Percentiles rank a stretch among this genome's conserved stretches.
These are phyloP conservation scores for Biston stratarius DNA, from an alignment of 2,888 invertebrate species.

Conservation along the genomic window DNA sequence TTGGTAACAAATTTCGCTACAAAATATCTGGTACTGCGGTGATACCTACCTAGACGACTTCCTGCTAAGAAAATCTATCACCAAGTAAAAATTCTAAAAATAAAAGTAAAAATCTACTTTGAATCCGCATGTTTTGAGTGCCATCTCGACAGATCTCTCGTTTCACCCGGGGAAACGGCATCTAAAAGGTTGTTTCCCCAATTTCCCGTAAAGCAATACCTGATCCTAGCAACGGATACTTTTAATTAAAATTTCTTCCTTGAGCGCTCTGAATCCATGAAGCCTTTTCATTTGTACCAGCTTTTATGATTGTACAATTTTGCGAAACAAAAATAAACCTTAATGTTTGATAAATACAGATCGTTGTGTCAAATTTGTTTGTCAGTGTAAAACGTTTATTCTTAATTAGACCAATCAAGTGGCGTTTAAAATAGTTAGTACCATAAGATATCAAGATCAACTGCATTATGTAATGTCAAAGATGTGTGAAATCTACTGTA, in stretches of 20 bases:
- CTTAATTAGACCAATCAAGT: constrained; percentile 20
- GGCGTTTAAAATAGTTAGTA: constrained; percentile 4
- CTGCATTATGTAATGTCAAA: neutral
- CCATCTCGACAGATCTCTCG: neutral
- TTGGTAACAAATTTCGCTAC: too few species aligned
- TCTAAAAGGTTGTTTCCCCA: constrained; percentile 5
- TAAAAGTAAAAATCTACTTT: too few species aligned
- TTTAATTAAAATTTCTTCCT: constrained; percentile 53
- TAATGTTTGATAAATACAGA: neutral
- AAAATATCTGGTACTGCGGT: too few species aligned
- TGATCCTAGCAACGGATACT: constrained; percentile 42
- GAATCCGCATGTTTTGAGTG: neutral
- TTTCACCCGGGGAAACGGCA: neutral
- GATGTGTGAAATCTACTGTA: too few species aligned
- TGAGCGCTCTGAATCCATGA: constrained; percentile 51
- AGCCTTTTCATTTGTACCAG: constrained; percentile 45
- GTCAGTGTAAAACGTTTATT: constrained; percentile 16
- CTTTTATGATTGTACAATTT: constrained; percentile 17
- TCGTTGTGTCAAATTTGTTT: neutral
- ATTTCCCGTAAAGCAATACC: constrained; percentile 22
- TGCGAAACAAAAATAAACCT: constrained; percentile 13
- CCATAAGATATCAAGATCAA: too few species aligned
- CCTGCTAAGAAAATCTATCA: too few species aligned
- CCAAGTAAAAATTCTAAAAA: too few species aligned
- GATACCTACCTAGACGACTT: too few species aligned